phyloP scores from a whole-genome alignment of 2,797 vertebrate species.

The Pseudochromis fuscus region DNA sequence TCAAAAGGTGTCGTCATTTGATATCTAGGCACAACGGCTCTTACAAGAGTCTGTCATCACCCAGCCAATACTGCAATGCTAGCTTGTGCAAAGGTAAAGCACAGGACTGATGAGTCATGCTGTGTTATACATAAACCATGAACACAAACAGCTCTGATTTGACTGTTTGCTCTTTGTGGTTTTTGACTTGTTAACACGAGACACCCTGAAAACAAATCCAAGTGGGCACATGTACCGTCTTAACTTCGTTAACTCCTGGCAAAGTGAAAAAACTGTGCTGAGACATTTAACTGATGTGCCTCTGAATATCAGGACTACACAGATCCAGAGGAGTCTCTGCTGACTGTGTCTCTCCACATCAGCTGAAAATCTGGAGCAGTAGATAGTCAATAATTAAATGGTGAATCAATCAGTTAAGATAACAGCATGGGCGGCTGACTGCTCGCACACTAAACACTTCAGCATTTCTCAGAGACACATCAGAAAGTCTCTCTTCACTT shows the following conservation, averaged over 20 bases:
- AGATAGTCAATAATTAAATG: conserved; percentile 37
- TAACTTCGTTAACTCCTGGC: background rate
- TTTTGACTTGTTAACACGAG: background rate
- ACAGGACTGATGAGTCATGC: conserved; percentile 78
- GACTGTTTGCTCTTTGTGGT: background rate
- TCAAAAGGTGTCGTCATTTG: conserved; percentile 14
- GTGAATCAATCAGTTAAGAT: conserved; percentile 5
- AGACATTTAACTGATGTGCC: background rate
- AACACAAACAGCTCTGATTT: conserved; percentile 19
- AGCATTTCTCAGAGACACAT: background rate
- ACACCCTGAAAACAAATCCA: conserved; percentile 10
- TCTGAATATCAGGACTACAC: background rate
- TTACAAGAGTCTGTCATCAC: conserved; percentile 15
- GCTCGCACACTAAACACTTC: background rate
- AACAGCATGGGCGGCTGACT: background rate
- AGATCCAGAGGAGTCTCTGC: background rate
- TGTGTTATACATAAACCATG: conserved; percentile 61
- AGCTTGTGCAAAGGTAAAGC: conserved; percentile 58
- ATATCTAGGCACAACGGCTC: conserved; percentile 22
- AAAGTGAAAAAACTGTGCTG: too few relatives aligned
- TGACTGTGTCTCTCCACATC: background rate
- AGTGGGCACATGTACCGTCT: background rate
- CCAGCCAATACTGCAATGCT: conserved; percentile 27
- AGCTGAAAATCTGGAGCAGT: conserved; percentile 1
- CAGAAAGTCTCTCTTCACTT: background rate